phyloP scores from a whole-genome alignment of 2,113 vertebrate genomes.

The Cyanoramphus novaezelandiae region DNA sequence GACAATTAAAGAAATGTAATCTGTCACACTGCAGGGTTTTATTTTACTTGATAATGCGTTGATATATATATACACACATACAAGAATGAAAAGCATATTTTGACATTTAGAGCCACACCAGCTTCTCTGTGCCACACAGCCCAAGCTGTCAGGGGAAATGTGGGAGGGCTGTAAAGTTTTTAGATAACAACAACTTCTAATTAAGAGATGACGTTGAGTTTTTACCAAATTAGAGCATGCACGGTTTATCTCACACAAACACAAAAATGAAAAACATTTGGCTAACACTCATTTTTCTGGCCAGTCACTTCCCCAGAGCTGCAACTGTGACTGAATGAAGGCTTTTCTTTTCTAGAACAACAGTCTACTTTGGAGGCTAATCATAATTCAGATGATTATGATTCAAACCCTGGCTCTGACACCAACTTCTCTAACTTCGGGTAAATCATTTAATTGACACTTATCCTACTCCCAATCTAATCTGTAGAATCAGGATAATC shows the following conservation, averaged over 20 bases:
- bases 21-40: not conserved
- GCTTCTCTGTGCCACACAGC: constrained; percentile 8
- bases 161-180: constrained; percentile 38
- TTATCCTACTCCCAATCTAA: not conserved
- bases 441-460: not conserved
- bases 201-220: constrained; percentile 1
- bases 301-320: not conserved
- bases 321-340: not conserved
- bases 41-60: constrained; percentile 18
- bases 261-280: constrained; percentile 1
- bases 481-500: not conserved
- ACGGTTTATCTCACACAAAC: constrained; percentile 11
- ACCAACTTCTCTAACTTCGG: not conserved
- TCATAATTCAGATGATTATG: not conserved
- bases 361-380: not conserved
- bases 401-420: not conserved
- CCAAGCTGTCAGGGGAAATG: constrained; percentile 44
- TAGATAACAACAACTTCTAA: constrained; percentile 48
- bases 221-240: not conserved
- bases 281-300: not conserved
- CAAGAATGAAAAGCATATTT: constrained; percentile 45
- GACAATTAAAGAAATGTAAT: constrained; percentile 32
- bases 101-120: constrained; percentile 53
- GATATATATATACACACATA: constrained; percentile 23
- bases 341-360: not conserved